Evolutionary conservation across 2,797 vertebrate genomes (phyloP).

Genomic region (Erpetoichthys calabaricus): DNA sequence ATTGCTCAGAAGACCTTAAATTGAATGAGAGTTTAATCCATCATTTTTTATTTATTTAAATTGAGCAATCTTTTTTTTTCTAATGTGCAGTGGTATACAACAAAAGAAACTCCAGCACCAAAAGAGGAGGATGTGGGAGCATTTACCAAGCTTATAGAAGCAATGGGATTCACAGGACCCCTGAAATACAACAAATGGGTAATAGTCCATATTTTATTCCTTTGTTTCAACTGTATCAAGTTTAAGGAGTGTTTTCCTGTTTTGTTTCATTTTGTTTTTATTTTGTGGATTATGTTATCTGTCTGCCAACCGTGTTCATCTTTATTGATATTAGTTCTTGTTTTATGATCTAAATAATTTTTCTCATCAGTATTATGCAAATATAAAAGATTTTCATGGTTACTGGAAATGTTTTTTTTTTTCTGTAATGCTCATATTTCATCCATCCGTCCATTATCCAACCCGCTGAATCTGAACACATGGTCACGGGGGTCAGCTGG

Average conservation of each 20-base stretch:
- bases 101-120: slow-evolving; percentile 61
- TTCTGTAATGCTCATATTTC: too few relatives aligned
- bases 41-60: slow-evolving; percentile 20
- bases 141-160: slow-evolving; percentile 86
- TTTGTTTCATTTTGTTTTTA: background rate
- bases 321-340: too few relatives aligned
- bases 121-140: slow-evolving; percentile 74
- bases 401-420: too few relatives aligned
- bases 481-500: too few relatives aligned
- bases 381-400: too few relatives aligned
- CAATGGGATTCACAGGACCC: slow-evolving; percentile 88
- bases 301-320: background rate
- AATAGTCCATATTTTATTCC: slow-evolving; percentile 23
- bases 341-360: too few relatives aligned
- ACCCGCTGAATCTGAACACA: too few relatives aligned
- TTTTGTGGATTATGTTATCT: background rate
- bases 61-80: slow-evolving; percentile 2
- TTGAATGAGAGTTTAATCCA: background rate
- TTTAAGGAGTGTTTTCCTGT: background rate
- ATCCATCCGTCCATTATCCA: too few relatives aligned
- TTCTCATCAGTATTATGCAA: too few relatives aligned
- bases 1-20: too few relatives aligned
- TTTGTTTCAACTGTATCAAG: background rate
- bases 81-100: slow-evolving; percentile 13
- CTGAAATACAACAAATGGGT: slow-evolving; percentile 98